Percentiles rank a stretch among this genome's conserved stretches.
These are phyloP conservation scores for Neotoma lepida DNA, from an alignment of 2,113 vertebrate genomes.

Conservation along the genomic window DNA sequence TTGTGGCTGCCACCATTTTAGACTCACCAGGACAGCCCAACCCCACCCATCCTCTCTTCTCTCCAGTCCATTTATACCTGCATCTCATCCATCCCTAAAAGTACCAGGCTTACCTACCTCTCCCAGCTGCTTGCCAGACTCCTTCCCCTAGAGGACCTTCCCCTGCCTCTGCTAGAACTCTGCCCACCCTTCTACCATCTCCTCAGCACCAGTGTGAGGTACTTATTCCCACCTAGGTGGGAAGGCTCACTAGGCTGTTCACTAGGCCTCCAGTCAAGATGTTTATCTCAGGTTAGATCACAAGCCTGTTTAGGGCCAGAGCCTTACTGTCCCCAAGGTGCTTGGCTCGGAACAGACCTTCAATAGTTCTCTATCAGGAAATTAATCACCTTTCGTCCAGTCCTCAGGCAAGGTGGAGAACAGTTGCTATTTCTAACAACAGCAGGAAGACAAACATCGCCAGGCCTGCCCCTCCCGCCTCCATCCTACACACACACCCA, in stretches of 20 bases:
- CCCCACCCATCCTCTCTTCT: not conserved
- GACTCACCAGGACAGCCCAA: not conserved
- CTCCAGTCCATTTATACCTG: not conserved
- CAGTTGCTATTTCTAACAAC: slow-evolving; percentile 65
- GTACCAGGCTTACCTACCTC: not conserved
- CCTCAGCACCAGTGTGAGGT: not conserved
- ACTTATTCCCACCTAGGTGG: accelerated
- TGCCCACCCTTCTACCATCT: not conserved
- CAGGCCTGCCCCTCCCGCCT: not conserved
- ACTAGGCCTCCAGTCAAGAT: not conserved
- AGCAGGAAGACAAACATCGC: slow-evolving; percentile 45
- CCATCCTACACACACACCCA: not conserved
- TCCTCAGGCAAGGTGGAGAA: not conserved
- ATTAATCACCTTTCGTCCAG: slow-evolving; percentile 62
- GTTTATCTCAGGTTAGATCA: slow-evolving; percentile 29
- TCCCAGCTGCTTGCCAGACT: not conserved
- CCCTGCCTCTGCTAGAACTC: not conserved
- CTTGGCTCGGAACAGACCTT: slow-evolving; percentile 47
- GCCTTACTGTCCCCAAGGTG: not conserved
- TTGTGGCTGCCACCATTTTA: not conserved
- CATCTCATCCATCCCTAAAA: not conserved
- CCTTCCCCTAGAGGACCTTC: not conserved
- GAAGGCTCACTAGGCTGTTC: accelerated
- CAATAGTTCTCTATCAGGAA: slow-evolving; percentile 10
- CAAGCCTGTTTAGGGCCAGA: slow-evolving; percentile 6